A percentile compares a stretch with the other conserved stretches of the same genome.
Conservation (phyloP, 64 coral and sea anemone species). For the Pocillopora verrucosa region DNA sequence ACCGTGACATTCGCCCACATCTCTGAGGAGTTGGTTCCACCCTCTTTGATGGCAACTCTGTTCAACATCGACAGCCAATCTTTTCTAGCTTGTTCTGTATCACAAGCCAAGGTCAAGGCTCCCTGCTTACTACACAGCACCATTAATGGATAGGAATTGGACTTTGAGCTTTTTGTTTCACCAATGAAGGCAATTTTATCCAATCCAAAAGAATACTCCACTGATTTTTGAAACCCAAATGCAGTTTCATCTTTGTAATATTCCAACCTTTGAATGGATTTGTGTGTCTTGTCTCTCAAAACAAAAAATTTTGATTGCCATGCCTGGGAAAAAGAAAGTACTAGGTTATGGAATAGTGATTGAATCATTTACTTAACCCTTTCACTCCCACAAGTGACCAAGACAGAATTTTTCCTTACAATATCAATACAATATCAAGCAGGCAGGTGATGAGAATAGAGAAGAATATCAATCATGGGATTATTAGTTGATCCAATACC, state of each 20-base stretch:
- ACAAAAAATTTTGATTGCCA: constrained; percentile 71
- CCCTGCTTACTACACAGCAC: constrained; percentile 40
- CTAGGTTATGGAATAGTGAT: no score
- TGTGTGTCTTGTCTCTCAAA: constrained; percentile 27
- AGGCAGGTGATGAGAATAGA: no score
- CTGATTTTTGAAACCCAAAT: constrained; percentile 12
- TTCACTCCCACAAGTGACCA: no score
- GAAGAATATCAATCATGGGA: no score
- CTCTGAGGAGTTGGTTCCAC: not conserved
- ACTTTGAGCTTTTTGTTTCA: constrained; percentile 24
- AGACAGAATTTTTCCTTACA: no score
- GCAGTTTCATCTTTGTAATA: constrained; percentile 65
- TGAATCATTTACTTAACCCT: no score
- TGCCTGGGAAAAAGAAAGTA: constrained; percentile 30
- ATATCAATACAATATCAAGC: no score
- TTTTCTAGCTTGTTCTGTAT: constrained; percentile 42
- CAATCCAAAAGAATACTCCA: constrained; percentile 28
- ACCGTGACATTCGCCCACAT: not conserved
- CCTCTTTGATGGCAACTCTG: constrained; percentile 22
- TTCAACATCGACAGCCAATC: constrained; percentile 54
- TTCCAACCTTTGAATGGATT: constrained; percentile 35
- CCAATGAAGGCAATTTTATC: constrained; percentile 58
- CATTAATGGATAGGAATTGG: constrained; percentile 51
- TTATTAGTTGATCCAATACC: no score
- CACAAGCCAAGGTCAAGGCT: constrained; percentile 33